These are phyloP conservation scores for Galbula dea DNA, from an alignment of 2,113 vertebrate species.

Conservation along the genomic window DNA sequence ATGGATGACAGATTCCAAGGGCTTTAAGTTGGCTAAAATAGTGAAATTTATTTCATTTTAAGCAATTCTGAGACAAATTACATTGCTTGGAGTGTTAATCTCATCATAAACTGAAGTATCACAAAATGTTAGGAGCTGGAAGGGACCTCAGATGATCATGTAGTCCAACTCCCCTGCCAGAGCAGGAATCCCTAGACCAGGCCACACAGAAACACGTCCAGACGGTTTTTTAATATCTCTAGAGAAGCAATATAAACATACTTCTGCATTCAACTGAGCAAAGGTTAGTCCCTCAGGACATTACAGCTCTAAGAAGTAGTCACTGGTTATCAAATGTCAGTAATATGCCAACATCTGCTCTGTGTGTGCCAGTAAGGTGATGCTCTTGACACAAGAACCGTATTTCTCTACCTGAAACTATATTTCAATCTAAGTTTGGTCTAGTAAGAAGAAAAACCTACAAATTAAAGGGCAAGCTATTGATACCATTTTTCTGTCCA, in stretches of 20 bases:
- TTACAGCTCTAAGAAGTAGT: background rate
- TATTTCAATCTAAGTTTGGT: background rate
- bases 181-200: no score
- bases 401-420: background rate
- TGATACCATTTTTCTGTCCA: background rate
- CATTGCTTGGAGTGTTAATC: background rate
- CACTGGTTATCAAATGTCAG: background rate
- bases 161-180: no score
- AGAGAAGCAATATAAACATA: background rate
- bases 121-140: no score
- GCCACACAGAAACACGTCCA: no score
- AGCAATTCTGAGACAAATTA: background rate
- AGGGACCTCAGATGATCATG: no score
- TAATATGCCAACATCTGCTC: background rate
- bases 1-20: background rate
- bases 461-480: background rate
- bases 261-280: background rate
- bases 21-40: background rate
- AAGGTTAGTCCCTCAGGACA: background rate
- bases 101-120: background rate
- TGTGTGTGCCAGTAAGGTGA: background rate
- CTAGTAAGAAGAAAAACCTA: background rate
- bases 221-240: no score
- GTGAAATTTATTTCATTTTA: background rate
- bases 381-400: background rate